Evolutionary conservation across 2,113 vertebrate genomes (phyloP).

Genomic region (Desmodus rotundus): DNA sequence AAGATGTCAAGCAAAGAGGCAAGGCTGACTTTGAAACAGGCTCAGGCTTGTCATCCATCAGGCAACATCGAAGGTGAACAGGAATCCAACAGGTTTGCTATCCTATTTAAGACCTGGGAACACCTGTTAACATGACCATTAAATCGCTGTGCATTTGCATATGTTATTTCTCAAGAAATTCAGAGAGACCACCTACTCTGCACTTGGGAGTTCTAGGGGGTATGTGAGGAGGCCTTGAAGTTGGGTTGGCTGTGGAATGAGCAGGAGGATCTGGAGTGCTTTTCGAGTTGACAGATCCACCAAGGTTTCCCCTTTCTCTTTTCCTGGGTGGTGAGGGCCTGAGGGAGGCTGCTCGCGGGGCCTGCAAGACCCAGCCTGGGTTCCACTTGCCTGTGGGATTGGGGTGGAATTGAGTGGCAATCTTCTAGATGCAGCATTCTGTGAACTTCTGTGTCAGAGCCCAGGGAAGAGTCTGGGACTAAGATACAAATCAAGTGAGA

Average conservation of each 20-base stretch:
- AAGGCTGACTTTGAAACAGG: not conserved
- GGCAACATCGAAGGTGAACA: not conserved
- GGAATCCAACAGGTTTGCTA: not conserved
- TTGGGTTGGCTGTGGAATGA: not conserved
- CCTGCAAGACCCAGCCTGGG: not conserved
- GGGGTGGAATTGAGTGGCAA: not conserved
- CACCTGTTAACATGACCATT: not conserved
- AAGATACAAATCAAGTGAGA: not conserved
- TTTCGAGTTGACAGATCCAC: not conserved
- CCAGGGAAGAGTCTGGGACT: not conserved
- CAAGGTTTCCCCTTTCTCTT: not conserved
- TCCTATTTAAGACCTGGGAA: not conserved
- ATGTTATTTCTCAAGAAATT: not conserved
- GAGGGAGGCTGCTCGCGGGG: not conserved
- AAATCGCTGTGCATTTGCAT: not conserved
- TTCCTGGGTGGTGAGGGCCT: not conserved
- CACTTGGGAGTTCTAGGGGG: not conserved
- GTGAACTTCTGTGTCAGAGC: not conserved
- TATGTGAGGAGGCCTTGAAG: not conserved
- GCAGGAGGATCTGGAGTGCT: fast-evolving
- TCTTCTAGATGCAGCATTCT: not conserved
- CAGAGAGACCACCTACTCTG: not conserved
- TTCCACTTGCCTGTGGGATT: not conserved
- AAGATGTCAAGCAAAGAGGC: not conserved
- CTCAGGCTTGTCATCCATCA: not conserved